Evolutionary conservation across 2,113 vertebrate species (phyloP).

Genomic region (Cardinalis cardinalis): DNA sequence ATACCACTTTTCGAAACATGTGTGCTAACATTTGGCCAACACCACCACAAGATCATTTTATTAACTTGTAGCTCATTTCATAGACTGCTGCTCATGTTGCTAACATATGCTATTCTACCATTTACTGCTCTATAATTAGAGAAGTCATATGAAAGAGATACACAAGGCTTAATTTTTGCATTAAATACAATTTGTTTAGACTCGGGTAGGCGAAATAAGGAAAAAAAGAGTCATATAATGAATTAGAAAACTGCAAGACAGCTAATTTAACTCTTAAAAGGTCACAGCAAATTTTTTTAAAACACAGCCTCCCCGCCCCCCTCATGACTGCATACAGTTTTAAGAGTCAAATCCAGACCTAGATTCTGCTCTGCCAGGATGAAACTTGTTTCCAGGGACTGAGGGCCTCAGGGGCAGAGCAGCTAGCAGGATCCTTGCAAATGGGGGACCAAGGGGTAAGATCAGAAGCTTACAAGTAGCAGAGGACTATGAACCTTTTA

Average conservation of each 20-base stretch:
- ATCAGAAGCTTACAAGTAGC: background rate
- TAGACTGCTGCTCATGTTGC: constrained; percentile 76
- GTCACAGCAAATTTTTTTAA: background rate
- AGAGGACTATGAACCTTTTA: background rate
- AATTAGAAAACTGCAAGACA: constrained; percentile 9
- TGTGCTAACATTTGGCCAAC: constrained; percentile 72
- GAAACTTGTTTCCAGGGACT: background rate
- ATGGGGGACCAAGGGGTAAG: background rate
- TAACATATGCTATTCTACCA: constrained; percentile 71
- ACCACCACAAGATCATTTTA: constrained; percentile 71
- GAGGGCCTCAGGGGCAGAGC: background rate
- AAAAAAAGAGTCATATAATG: background rate
- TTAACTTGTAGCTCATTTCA: constrained; percentile 74
- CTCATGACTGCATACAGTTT: background rate
- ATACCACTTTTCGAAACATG: constrained; percentile 67
- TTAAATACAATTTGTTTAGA: constrained; percentile 65
- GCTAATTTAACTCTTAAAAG: background rate
- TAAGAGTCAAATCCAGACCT: background rate
- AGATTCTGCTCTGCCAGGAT: background rate
- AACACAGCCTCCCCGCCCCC: background rate
- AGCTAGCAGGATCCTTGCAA: background rate
- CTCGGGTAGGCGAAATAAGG: constrained; percentile 22
- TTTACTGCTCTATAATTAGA: constrained; percentile 73
- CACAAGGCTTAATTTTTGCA: constrained; percentile 56
- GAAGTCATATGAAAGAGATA: constrained; percentile 70